Evolutionary conservation across 1,140 invertebrate genomes (phyloP).

Genomic region (Thaumatotibia leucotreta): DNA sequence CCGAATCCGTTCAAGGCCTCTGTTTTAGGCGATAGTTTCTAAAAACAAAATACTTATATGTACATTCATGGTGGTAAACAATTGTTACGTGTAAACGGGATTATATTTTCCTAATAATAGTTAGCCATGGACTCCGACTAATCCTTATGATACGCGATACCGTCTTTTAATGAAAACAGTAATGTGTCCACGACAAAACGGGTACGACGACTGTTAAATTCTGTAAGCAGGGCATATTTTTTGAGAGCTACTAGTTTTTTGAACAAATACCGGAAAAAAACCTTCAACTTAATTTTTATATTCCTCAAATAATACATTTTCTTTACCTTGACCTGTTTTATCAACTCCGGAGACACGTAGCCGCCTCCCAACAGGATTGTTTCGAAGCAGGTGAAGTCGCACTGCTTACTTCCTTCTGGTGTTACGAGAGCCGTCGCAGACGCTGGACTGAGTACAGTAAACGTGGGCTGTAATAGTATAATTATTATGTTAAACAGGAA

Average conservation of each 20-base stretch:
- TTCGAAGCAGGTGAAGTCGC: constrained; percentile 52
- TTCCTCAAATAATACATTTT: too few species aligned
- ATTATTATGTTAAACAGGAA: background rate
- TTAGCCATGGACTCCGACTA: too few species aligned
- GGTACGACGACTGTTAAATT: too few species aligned
- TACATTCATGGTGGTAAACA: too few species aligned
- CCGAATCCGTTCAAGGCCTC: constrained; percentile 39
- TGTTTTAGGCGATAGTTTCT: constrained; percentile 37
- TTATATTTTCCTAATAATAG: background rate
- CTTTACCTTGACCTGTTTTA: constrained; percentile 43
- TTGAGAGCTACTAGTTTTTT: too few species aligned
- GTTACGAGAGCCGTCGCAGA: constrained; percentile 43
- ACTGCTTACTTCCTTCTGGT: constrained; percentile 26
- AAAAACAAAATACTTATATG: constrained; percentile 23
- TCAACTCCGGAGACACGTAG: constrained; percentile 35
- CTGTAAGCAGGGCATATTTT: too few species aligned
- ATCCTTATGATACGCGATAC: too few species aligned
- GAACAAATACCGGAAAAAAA: too few species aligned
- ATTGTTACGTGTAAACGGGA: background rate
- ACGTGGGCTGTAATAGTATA: constrained; percentile 42
- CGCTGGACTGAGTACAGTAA: constrained; percentile 43
- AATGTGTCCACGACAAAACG: too few species aligned
- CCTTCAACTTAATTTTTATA: too few species aligned
- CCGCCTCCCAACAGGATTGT: constrained; percentile 42
- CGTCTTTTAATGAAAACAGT: too few species aligned